Percentiles rank a stretch among this genome's conserved stretches.
Conservation (phyloP, 1,140 invertebrate species). For the Aphelinus certus region DNA sequence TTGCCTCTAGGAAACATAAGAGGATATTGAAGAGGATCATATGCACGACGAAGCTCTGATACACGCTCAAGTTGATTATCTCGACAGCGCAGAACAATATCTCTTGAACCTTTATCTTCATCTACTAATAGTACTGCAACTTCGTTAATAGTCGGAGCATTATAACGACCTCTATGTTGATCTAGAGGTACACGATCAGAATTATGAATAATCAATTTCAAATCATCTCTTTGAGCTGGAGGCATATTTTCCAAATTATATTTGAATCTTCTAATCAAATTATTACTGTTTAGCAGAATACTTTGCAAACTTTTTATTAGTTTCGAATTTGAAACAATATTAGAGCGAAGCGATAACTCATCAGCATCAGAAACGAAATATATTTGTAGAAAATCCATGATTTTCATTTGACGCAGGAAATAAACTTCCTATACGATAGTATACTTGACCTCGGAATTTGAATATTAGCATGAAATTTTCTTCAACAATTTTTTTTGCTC, state of each 20-base stretch:
- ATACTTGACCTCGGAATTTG: not conserved
- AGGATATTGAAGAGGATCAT: slow-evolving; percentile 10
- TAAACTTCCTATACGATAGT: not conserved
- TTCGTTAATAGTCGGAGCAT: slow-evolving; percentile 50
- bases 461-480: slow-evolving; percentile 6
- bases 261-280: slow-evolving; percentile 58
- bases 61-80: slow-evolving; percentile 54
- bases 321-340: slow-evolving; percentile 43
- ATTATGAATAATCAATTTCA: slow-evolving; percentile 56
- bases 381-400: slow-evolving; percentile 41
- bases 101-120: slow-evolving; percentile 46
- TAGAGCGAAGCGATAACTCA: not conserved
- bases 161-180: slow-evolving; percentile 48
- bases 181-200: slow-evolving; percentile 56
- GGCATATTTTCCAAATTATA: slow-evolving; percentile 55
- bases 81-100: slow-evolving; percentile 61
- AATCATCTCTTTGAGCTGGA: slow-evolving; percentile 46
- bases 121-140: slow-evolving; percentile 51
- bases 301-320: slow-evolving; percentile 52
- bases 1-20: not conserved
- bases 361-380: no score
- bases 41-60: not conserved
- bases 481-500: not conserved
- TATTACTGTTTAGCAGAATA: slow-evolving; percentile 58
- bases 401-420: no score